Evolutionary conservation across 2,888 invertebrate species (phyloP).

Genomic region (Brenthis ino): DNA sequence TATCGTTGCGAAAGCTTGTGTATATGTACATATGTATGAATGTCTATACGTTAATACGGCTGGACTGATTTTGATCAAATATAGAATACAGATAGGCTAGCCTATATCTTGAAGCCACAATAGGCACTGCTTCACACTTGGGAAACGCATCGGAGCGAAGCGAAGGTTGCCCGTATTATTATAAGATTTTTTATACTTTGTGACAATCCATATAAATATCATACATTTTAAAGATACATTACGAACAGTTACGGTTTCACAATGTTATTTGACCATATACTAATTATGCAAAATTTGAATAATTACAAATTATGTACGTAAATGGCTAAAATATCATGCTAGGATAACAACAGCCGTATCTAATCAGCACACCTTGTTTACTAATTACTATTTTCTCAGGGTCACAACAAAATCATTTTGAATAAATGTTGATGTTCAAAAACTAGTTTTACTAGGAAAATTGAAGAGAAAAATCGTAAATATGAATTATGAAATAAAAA

Average conservation of each 20-base stretch:
- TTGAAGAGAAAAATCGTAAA: background rate
- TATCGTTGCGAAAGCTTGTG: too few species aligned
- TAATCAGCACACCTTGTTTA: constrained; percentile 20
- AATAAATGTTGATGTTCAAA: background rate
- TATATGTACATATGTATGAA: too few species aligned
- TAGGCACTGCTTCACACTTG: too few species aligned
- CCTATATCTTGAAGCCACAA: too few species aligned
- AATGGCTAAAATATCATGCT: constrained; percentile 11
- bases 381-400: constrained; percentile 15
- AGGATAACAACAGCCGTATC: constrained; percentile 7
- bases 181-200: too few species aligned
- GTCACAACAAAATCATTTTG: constrained; percentile 12
- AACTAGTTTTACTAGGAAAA: constrained; percentile 10
- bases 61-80: too few species aligned
- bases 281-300: constrained; percentile 26
- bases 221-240: background rate
- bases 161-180: too few species aligned
- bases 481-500: constrained; percentile 3
- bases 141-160: too few species aligned
- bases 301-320: constrained; percentile 18
- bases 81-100: too few species aligned
- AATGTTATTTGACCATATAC: constrained; percentile 5
- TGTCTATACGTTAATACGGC: too few species aligned
- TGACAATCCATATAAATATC: background rate
- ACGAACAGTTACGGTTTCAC: background rate